Evolutionary conservation across 2,888 invertebrate species (phyloP).

Genomic region (Harpalus rufipes): DNA sequence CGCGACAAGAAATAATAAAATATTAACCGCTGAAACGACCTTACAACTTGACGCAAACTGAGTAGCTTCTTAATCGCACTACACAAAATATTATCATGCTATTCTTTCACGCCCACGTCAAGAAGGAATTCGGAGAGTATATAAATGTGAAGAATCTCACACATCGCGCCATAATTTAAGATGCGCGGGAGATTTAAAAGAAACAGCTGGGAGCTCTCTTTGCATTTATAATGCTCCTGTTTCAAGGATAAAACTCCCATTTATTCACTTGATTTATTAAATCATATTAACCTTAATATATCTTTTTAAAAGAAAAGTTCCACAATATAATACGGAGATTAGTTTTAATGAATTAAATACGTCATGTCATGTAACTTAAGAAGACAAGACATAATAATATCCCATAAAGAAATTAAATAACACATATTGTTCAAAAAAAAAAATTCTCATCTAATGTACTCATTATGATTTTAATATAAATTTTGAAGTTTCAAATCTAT

Average conservation of each 20-base stretch:
- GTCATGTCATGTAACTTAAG: background rate
- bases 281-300: background rate
- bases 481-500: too few species aligned
- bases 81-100: slow-evolving; percentile 36
- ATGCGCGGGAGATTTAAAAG: background rate
- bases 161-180: background rate
- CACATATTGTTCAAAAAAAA: too few species aligned
- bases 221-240: background rate
- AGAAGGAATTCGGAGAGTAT: background rate
- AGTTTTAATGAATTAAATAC: background rate
- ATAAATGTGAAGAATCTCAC: slow-evolving; percentile 5
- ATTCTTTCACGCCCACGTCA: slow-evolving; percentile 12
- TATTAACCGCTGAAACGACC: slow-evolving; percentile 54
- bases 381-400: too few species aligned
- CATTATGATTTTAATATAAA: too few species aligned
- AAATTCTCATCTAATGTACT: too few species aligned
- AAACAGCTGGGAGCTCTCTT: background rate
- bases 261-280: background rate
- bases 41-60: slow-evolving; percentile 33
- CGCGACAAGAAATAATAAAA: slow-evolving; percentile 57
- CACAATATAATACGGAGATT: background rate
- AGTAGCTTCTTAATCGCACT: slow-evolving; percentile 32
- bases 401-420: too few species aligned
- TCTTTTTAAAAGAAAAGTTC: background rate
- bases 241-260: background rate